Evolutionary conservation across 30 jellyfish, hydroid and myxozoan genomes (phyloP).

Genomic region (Clytia hemisphaerica): DNA sequence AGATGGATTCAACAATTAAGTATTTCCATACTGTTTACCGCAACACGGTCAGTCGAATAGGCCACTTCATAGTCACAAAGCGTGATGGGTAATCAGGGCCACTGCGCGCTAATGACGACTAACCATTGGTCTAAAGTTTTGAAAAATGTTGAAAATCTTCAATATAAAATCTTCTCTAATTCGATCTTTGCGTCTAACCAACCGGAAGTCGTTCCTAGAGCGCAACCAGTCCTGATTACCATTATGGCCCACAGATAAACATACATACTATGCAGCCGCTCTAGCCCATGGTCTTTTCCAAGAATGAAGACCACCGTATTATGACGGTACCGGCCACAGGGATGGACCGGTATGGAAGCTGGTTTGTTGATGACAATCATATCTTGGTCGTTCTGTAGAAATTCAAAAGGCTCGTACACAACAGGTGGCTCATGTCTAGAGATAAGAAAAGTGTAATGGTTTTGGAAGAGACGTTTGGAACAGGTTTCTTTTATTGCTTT

Average conservation of each 20-base stretch:
- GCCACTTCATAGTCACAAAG: too few relatives aligned
- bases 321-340: conserved; percentile 95
- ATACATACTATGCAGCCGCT: conserved; percentile 52
- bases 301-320: conserved; percentile 77
- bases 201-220: too few relatives aligned
- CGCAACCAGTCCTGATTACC: neutral
- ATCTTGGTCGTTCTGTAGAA: conserved; percentile 52
- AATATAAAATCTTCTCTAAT: too few relatives aligned
- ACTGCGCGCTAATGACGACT: too few relatives aligned
- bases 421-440: conserved; percentile 98
- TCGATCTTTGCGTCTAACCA: too few relatives aligned
- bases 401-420: conserved; percentile 47
- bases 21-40: too few relatives aligned
- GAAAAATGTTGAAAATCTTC: too few relatives aligned
- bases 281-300: conserved; percentile 65
- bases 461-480: neutral
- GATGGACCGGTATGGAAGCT: conserved; percentile 91
- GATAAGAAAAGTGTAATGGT: neutral
- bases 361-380: conserved; percentile 89
- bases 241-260: neutral
- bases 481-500: too few relatives aligned
- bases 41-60: too few relatives aligned
- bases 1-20: too few relatives aligned
- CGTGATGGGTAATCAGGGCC: too few relatives aligned
- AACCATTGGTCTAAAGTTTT: too few relatives aligned